Conservation (phyloP, 2,113 vertebrate species). For the Cinclus mexicanus region DNA sequence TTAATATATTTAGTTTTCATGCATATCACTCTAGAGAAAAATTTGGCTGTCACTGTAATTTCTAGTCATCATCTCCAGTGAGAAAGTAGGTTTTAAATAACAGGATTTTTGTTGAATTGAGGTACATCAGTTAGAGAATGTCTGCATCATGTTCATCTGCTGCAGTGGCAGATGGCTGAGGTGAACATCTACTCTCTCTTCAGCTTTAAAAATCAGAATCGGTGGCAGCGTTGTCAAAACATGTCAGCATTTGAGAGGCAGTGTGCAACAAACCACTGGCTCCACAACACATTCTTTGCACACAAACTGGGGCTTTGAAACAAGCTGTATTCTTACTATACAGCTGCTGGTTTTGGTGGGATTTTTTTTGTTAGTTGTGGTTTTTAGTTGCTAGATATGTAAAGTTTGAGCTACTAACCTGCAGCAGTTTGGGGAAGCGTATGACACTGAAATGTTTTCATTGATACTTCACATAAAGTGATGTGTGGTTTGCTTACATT, state of each 20-base stretch:
- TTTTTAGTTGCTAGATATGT: neutral
- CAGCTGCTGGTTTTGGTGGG: neutral
- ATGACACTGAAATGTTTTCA: neutral
- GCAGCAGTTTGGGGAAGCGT: neutral
- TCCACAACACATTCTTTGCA: neutral
- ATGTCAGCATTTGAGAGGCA: neutral
- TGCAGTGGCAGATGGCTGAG: constrained; percentile 4
- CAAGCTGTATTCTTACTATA: neutral
- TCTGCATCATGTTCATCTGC: neutral
- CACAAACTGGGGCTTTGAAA: neutral
- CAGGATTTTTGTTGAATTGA: neutral
- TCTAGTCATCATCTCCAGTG: neutral
- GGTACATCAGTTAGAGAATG: neutral
- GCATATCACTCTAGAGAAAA: neutral
- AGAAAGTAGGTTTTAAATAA: neutral
- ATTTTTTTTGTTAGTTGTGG: rapidly evolving
- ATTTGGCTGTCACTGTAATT: neutral
- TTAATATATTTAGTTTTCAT: neutral
- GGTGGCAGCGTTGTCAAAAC: neutral
- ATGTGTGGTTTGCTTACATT: neutral
- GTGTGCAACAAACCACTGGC: neutral
- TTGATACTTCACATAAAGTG: neutral
- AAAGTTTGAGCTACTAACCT: neutral
- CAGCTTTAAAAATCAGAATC: neutral
- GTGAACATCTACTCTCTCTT: neutral